phyloP scores from a whole-genome alignment of 2,888 invertebrate species.

The Meloe dianella region DNA sequence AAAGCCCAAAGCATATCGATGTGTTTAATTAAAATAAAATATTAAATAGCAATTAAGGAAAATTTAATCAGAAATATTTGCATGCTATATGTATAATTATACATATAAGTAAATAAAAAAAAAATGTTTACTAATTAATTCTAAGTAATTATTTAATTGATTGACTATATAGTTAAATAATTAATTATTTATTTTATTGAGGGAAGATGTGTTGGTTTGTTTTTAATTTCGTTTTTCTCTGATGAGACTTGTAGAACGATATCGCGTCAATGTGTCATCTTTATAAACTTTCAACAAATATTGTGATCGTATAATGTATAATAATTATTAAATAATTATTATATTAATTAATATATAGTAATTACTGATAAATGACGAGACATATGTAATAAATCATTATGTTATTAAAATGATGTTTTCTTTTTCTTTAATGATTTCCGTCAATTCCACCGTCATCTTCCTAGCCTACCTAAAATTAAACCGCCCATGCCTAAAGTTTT shows the following conservation, averaged over 20 bases:
- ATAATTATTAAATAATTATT: conserved; percentile 4
- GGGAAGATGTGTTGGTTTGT: neutral
- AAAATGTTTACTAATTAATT: neutral
- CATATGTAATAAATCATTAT: conserved; percentile 9
- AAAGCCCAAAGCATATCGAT: conserved; percentile 8
- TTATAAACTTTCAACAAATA: neutral
- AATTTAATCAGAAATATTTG: conserved; percentile 3
- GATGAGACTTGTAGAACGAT: conserved; percentile 1
- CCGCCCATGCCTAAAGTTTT: no score
- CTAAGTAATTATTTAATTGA: neutral
- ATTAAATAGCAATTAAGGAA: neutral
- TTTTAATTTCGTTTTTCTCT: neutral
- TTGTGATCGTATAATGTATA: conserved; percentile 10
- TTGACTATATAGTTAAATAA: neutral
- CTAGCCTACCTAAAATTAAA: no score
- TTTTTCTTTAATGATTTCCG: neutral
- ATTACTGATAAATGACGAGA: neutral
- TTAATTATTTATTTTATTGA: neutral
- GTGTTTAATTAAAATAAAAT: conserved; percentile 10
- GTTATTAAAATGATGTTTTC: neutral
- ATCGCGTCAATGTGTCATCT: conserved; percentile 12
- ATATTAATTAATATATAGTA: neutral
- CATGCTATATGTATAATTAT: conserved; percentile 6
- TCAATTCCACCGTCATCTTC: no score
- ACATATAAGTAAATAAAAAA: neutral